Base-by-base conservation (phyloP, 2,797 vertebrate species). In the Sebastes baramenuke region DNA sequence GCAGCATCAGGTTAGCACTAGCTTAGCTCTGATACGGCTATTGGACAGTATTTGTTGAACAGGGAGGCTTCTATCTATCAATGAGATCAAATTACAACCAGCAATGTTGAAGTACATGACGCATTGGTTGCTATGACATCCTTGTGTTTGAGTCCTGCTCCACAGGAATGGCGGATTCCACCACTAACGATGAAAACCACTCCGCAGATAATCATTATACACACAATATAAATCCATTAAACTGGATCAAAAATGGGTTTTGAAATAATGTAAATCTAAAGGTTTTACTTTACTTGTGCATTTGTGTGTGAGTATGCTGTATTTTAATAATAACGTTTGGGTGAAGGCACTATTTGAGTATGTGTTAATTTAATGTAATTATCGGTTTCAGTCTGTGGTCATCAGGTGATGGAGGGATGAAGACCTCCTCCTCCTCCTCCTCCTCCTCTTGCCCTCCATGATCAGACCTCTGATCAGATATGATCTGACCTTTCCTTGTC, bases 401-500 rank as follows among this genome's bases (percentile, higher is more conserved):
- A 65, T 58, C n/a, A n/a, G 42, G 10, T 20, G 27, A 70, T 6
- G 10, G 9, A 62, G 24, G 25, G 24, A 67, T 27, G 55, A 56
- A 10, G 36, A 55, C 36, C 67, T 42, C 30, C 67, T 42, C 30
- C 67, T 64, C 6, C 22, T 54, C 36, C 67, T 38, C 36, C 67
- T 38, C 56, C 38, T 59, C 6, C 29, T 55, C 25, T 25, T 2
- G 5, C 61, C 25, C 58, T 72, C 22, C 20, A 59, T 54, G 60
- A 71, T 30, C 34, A 81, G 49, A 75, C 32, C 60, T 56, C 27
- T 36, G 66, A 75, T 79, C 61, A 72, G 32, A 71, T 66, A 46
- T 30, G 22, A 12, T 49, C 20, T 70, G 60, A 77, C 42, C 76
- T 65, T 71, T 65, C 13, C 22, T 59, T 22, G 16, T 8, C 29